Conservation (phyloP, 2,113 vertebrate species). For the Lanius collurio region DNA sequence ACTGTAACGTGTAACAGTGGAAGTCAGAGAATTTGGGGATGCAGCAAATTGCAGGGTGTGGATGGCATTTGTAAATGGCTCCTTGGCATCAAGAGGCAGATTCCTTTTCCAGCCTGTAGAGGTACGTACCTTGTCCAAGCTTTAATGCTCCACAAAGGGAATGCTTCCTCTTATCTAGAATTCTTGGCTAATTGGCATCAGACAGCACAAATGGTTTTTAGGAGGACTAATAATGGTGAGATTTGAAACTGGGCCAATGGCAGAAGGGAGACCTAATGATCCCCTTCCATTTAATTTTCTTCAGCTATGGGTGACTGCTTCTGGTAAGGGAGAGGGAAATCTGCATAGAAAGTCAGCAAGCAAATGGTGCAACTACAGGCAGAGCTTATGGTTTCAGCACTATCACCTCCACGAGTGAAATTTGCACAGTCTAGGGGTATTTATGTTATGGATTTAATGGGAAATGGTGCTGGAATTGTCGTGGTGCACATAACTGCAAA, state of each 20-base stretch:
- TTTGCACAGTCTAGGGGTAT: background rate
- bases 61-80: conserved; percentile 5
- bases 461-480: background rate
- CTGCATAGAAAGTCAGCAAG: background rate
- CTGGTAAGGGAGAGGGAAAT: background rate
- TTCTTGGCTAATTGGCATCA: conserved; percentile 21
- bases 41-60: background rate
- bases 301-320: background rate
- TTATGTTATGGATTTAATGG: background rate
- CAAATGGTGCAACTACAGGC: background rate
- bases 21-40: background rate
- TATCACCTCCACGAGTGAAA: background rate
- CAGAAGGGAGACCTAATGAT: conserved; percentile 34
- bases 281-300: conserved; percentile 12
- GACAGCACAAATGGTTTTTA: background rate
- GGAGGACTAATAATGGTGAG: background rate
- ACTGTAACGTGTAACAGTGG: background rate
- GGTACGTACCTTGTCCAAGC: background rate
- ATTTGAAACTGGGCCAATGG: conserved; percentile 42
- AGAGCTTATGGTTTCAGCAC: background rate
- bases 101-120: background rate
- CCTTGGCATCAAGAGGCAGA: background rate
- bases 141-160: conserved; percentile 3
- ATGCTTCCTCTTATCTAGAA: background rate
- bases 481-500: background rate